Base-by-base conservation (phyloP, 2,113 vertebrate genomes). In the Campylomormyrus numenius region DNA sequence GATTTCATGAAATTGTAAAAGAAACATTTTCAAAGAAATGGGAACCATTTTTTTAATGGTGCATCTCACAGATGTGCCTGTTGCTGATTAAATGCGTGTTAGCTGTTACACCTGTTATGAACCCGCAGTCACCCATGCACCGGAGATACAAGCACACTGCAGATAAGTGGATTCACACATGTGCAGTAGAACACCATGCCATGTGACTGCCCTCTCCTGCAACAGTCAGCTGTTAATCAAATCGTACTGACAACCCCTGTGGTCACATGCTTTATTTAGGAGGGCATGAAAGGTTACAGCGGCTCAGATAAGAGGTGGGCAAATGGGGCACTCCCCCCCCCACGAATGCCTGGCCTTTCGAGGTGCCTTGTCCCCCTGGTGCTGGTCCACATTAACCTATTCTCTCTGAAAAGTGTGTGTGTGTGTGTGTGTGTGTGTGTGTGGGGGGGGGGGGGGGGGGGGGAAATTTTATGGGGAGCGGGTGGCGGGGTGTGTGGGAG, bases 231-330 rank as follows among this genome's bases (percentile, higher is more conserved):
- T 46, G 21, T 87, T 52, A 53, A 52, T 87, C 49, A 87, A 52
- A 87, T 15, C 21, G 7, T 35, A 31, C 13, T 52, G 48, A 52
- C 48, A 52, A 39, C 50, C 85, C 85, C 31, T 35, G 15, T 17
- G 85, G 15, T 87, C 27, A 53, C 50, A 87, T 53, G 50, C 31
- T 39, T 87, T 87, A 87, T 87, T 87, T 53, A 56, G 85, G 85
- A 56, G 50, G 15, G 5, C 85, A 39, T 15, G 15, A 56, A 56
- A 56, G 85, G 85, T 87, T 53, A 56, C 85, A 3, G 85, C 17
- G 7, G 50, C 50, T 42, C 85, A 50, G 17, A 53, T 87, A 53
- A 53, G 24, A 9, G 50, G 85, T 17, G 11, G 85, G 49, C 21
- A 35, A 27, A 17, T 21, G 50, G 48, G 17, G 15, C 24, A 53